Evolutionary conservation across 1,140 invertebrate genomes (phyloP).

Genomic region (Trigoniulus corallinus): DNA sequence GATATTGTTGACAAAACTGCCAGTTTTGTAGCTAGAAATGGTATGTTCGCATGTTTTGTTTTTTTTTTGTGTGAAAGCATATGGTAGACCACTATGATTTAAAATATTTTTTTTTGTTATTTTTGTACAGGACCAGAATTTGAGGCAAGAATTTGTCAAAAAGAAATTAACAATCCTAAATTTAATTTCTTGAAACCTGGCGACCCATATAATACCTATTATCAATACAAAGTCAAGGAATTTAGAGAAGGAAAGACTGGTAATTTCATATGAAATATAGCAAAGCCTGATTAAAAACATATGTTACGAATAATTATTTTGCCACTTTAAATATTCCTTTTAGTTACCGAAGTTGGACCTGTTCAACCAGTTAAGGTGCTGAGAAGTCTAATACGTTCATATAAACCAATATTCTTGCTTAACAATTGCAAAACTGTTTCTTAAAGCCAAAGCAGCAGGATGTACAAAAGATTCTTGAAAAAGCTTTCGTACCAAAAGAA

Average conservation of each 20-base stretch:
- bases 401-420: background rate
- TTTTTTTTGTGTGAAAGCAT: background rate
- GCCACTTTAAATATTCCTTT: no score
- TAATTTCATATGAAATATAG: constrained; percentile 2
- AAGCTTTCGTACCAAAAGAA: constrained; percentile 82
- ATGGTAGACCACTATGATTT: no score
- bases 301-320: no score
- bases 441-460: constrained; percentile 47
- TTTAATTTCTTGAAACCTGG: constrained; percentile 94
- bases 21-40: constrained; percentile 94
- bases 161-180: constrained; percentile 93
- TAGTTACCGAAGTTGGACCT: no score
- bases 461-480: constrained; percentile 68
- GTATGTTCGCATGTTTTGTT: constrained; percentile 22
- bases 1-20: constrained; percentile 98
- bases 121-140: constrained; percentile 56
- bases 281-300: no score
- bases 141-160: constrained; percentile 87
- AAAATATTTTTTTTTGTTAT: constrained; percentile 6
- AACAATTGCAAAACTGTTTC: background rate
- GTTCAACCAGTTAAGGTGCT: no score
- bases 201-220: constrained; percentile 98
- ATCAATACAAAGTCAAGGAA: constrained; percentile 95
- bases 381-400: no score
- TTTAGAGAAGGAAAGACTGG: constrained; percentile 69